These are phyloP conservation scores for Poecilia velifera DNA, from an alignment of 2,797 vertebrate species.

Conservation along the genomic window DNA sequence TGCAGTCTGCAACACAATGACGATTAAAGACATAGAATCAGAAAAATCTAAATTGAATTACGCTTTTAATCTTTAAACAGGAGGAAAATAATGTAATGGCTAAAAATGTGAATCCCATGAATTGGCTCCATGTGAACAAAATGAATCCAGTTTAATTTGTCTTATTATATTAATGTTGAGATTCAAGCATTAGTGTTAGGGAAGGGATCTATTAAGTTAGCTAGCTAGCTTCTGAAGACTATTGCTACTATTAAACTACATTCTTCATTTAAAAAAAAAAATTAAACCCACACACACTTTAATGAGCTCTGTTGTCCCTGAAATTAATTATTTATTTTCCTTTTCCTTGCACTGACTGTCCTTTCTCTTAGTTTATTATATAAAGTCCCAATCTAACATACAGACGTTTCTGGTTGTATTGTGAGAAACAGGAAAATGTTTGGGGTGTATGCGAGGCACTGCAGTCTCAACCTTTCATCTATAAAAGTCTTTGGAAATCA, in stretches of 20 bases:
- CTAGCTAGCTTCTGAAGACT: too few relatives aligned
- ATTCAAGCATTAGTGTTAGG: neutral
- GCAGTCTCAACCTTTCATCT: neutral
- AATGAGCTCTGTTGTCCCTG: neutral
- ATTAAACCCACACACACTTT: neutral
- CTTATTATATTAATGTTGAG: neutral
- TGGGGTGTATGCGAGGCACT: neutral
- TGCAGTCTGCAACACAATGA: conserved; percentile 80
- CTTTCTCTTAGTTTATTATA: neutral
- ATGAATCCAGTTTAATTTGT: neutral
- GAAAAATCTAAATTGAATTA: neutral
- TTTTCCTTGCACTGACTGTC: neutral
- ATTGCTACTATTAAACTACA: too few relatives aligned
- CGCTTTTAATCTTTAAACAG: neutral
- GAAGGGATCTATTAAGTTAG: neutral
- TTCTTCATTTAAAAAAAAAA: too few relatives aligned
- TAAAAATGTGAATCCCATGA: neutral
- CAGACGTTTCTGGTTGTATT: neutral
- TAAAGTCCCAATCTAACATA: neutral
- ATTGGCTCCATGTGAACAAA: neutral
- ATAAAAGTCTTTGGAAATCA: neutral
- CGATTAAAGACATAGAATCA: neutral
- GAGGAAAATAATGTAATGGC: neutral
- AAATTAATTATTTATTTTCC: neutral
- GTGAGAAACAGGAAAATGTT: neutral